A percentile compares a stretch with the other conserved stretches of the same genome.
These are phyloP conservation scores for Pomacea canaliculata DNA, from an alignment of 2,888 invertebrate genomes.

Conservation along the genomic window DNA sequence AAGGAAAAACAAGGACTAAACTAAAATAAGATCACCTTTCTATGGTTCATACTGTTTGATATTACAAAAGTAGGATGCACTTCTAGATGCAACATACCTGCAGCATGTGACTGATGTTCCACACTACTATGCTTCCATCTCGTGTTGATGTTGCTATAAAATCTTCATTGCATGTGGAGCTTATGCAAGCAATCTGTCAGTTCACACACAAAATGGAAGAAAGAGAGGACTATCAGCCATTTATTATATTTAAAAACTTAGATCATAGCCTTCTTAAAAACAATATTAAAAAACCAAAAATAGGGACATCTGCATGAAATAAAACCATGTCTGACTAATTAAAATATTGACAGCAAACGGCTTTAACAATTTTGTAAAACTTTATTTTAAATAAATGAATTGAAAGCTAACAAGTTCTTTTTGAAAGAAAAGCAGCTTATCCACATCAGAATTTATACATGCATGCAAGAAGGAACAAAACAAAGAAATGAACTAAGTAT, in stretches of 20 bases:
- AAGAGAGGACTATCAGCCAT: no score
- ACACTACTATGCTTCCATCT: constrained; percentile 79
- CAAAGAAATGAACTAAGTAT: not conserved
- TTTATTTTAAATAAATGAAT: not conserved
- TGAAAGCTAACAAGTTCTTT: not conserved
- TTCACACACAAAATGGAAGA: not conserved
- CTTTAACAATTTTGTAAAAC: constrained; percentile 8
- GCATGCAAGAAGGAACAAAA: no score
- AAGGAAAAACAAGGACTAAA: no score
- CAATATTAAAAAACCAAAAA: no score
- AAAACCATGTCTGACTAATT: not conserved
- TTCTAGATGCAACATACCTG: constrained; percentile 71
- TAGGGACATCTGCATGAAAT: no score
- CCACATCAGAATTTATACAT: no score
- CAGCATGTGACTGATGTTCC: constrained; percentile 85
- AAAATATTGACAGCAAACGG: not conserved
- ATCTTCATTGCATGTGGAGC: constrained; percentile 72
- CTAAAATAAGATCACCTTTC: no score
- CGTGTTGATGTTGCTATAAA: constrained; percentile 73
- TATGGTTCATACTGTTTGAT: no score
- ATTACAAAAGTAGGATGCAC: no score
- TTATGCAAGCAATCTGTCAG: constrained; percentile 62
- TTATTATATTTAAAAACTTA: no score
- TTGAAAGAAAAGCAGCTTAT: not conserved
- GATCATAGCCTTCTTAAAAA: no score